Base-by-base conservation (phyloP, 2,113 vertebrate genomes). In the Microcebus tavaratra region DNA sequence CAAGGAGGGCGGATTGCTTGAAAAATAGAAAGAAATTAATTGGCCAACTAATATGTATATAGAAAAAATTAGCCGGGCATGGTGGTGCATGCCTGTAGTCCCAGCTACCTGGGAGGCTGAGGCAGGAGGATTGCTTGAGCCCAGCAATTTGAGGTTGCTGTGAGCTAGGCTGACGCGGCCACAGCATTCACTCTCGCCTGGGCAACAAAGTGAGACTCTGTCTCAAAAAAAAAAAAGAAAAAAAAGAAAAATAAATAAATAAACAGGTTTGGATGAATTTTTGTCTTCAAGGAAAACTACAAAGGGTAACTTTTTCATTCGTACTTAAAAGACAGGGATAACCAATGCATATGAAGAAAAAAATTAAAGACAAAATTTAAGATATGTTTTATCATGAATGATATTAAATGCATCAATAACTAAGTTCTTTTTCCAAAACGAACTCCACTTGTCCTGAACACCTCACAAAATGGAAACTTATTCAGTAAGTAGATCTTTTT, bases 401-500 rank as follows among this genome's bases (percentile, higher is more conserved):
- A n/a, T 73, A 79, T n/a, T 72, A 91, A 31, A 48, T 8, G 11
- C 39, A 89, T 65, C 31, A 82, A 94, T 88, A 97, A 84, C 55
- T 87, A 90, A 55, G 53, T 50, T 79, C 39, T 92, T 31, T 72
- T 90, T 75, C 31, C 61, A 95, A 92, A 92, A 79, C 83, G 53
- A 94, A 82, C 13, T 70, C 50, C 4, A 80, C 12, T 90, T 92
- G 11, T 80, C 31, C 7, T 10, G 3, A 72, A 87, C 12, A 92
- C 10, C 67, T 27, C n/a, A 94, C 13, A 97, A 83, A 79, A 92
- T 17, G n/a, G 2, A 90, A 88, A 90, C 10, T 61, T 80, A 53
- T 3, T 76, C 13, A 59, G 76, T 73, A 87, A 90, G 75, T 6
- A 45, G 39, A 75, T 11, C 12, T 45, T 75, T 10, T 45, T 45